These are phyloP conservation scores for Trichopria drosophilae DNA, from an alignment of 2,888 invertebrate genomes.

Conservation along the genomic window DNA sequence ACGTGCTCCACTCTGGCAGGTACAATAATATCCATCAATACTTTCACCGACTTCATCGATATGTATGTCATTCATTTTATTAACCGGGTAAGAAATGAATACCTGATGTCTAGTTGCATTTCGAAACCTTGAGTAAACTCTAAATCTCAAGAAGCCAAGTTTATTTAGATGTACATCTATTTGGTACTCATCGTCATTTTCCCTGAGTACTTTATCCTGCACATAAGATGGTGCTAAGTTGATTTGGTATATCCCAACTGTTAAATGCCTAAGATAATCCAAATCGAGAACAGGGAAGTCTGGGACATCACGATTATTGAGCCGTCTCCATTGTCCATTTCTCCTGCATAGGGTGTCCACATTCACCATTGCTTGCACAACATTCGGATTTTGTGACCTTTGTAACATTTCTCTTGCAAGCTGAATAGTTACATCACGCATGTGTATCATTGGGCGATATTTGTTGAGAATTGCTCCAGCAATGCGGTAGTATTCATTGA, in stretches of 20 bases:
- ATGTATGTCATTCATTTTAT: no score
- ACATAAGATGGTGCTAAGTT: slow-evolving; percentile 16
- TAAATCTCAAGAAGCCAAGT: slow-evolving; percentile 16
- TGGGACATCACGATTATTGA: slow-evolving; percentile 9
- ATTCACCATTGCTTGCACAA: slow-evolving; percentile 28
- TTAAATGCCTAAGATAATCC: slow-evolving; percentile 24
- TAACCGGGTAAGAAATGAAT: no score
- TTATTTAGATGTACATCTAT: slow-evolving; percentile 13
- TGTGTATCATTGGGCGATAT: slow-evolving; percentile 16
- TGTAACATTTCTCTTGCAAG: slow-evolving; percentile 14
- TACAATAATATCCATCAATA: no score
- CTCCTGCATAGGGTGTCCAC: slow-evolving; percentile 17
- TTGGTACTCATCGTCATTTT: slow-evolving; percentile 12
- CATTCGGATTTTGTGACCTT: slow-evolving; percentile 16
- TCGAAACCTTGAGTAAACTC: slow-evolving; percentile 21
- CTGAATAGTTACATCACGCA: slow-evolving; percentile 15
- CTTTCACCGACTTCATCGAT: no score
- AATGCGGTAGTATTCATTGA: slow-evolving; percentile 25
- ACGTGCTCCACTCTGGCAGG: no score
- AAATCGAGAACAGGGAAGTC: slow-evolving; percentile 18
- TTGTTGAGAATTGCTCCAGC: slow-evolving; percentile 28
- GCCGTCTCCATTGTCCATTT: slow-evolving; percentile 22
- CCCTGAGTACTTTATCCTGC: slow-evolving; percentile 15
- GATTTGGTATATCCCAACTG: slow-evolving; percentile 22
- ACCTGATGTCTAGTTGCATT: slow-evolving; percentile 13